Base-by-base conservation (phyloP, 2,113 vertebrate species). In the Sapajus apella region DNA sequence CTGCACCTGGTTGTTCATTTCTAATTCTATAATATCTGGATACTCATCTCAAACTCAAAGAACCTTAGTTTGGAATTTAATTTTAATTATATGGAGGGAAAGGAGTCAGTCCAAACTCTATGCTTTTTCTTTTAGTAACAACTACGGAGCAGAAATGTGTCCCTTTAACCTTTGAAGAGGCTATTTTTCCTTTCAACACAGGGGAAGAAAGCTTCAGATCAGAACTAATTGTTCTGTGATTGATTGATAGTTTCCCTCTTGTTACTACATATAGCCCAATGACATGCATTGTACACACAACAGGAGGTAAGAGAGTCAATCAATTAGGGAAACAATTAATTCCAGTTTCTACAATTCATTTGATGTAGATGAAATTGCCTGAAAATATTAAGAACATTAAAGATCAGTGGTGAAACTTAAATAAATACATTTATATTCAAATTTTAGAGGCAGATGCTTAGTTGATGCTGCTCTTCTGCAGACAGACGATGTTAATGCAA, bases 261-360 rank as follows among this genome's bases (percentile, higher is more conserved):
- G 18, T 97, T 91, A 96, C 97, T 98, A 30, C 50, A 5, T 87
- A 58, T 83, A 61, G 79, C 75, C 2, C 16, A 90, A 96, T 96
- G 97, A 85, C 75, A 80, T 68, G 77, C 72, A 12, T 95, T 95
- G 96, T 52, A 91, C 97, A 98, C 95, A 97, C 97, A 97, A 97
- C 95, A 95, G 97, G 93, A 96, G 96, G 83, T 93, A 97, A 82
- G 95, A 95, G 27, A 97, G 90, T 94, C 87, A 96, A 91, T 98
- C 96, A 98, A 92, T 98, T 98, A 98, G 81, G 40, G 55, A 64
- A 97, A 97, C 97, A 98, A 98, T 98, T 98, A 98, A 95, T 98
- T 98, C 95, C 94, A 97, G 96, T 98, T 97, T 97, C 95, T 76
- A 93, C 77, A 88, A 93, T 97, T 98, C 98, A 96, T 96, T 76